phyloP scores from a whole-genome alignment of 1,140 invertebrate genomes.

The Apocrypta bakeri region DNA sequence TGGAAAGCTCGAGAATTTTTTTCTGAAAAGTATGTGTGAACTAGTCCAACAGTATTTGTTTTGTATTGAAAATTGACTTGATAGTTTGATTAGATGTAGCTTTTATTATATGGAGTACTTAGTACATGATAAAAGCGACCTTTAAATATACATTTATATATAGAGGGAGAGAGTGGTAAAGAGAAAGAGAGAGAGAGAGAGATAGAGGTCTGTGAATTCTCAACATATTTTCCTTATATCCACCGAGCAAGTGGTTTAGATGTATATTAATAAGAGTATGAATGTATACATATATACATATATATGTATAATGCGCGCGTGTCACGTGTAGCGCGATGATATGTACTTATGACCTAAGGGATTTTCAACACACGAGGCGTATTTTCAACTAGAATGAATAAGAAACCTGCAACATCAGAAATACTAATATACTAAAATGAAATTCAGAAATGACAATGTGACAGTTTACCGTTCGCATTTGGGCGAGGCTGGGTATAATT shows the following conservation, averaged over 20 bases:
- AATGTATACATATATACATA: conserved; percentile 43
- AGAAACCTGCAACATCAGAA: neutral
- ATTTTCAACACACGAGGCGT: neutral
- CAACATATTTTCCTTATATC: neutral
- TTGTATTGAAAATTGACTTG: conserved; percentile 41
- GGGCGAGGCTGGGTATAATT: neutral
- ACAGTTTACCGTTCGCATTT: neutral
- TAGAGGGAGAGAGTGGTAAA: too few relatives aligned
- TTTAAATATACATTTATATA: conserved; percentile 22
- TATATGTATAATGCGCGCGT: conserved; percentile 52
- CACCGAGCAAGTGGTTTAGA: neutral
- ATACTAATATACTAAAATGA: neutral
- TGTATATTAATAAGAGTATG: conserved; percentile 49
- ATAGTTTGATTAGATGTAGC: conserved; percentile 36
- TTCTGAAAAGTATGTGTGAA: neutral
- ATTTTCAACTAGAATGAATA: neutral
- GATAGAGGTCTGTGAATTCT: neutral
- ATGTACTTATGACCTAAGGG: conserved; percentile 62
- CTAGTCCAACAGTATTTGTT: neutral
- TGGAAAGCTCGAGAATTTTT: neutral
- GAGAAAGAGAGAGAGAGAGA: too few relatives aligned
- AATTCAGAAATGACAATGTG: neutral
- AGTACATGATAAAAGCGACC: conserved; percentile 40
- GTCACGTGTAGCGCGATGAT: conserved; percentile 66
- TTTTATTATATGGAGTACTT: conserved; percentile 24